Evolutionary conservation across 2,797 vertebrate genomes (phyloP).

Genomic region (Periparus ater): DNA sequence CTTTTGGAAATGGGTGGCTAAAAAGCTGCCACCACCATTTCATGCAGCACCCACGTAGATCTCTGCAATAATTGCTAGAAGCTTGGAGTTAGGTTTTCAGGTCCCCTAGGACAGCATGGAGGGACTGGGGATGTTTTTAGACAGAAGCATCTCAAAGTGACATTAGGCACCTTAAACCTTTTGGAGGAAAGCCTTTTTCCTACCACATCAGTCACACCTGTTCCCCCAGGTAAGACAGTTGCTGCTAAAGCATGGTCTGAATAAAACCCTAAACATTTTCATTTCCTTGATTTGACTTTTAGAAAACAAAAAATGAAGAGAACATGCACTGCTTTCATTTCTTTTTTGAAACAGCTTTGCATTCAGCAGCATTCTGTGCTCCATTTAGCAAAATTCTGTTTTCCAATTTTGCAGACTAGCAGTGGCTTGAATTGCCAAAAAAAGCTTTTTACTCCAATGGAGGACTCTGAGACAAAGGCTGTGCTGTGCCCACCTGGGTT

Average conservation of each 20-base stretch:
- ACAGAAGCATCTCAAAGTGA: neutral
- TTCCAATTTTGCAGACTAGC: neutral
- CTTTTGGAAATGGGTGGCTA: neutral
- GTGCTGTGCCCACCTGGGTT: neutral
- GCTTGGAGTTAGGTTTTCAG: neutral
- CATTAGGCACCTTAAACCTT: neutral
- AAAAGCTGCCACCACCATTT: neutral
- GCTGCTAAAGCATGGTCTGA: neutral
- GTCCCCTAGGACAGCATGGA: neutral
- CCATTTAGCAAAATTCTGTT: neutral
- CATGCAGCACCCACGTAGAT: neutral
- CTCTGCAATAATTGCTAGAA: neutral
- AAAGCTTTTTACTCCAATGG: neutral
- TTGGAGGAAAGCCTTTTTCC: neutral
- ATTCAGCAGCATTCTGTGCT: neutral
- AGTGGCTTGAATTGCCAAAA: neutral
- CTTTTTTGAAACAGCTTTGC: neutral
- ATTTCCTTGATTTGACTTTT: neutral
- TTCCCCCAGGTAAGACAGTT: neutral
- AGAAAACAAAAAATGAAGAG: neutral
- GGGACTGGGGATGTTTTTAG: neutral
- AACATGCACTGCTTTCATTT: neutral
- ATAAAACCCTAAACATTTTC: neutral
- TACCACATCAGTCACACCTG: neutral
- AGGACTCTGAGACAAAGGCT: neutral